These are phyloP conservation scores for Zaprionus inermis DNA, from an alignment of 1,140 invertebrate genomes.

Conservation along the genomic window DNA sequence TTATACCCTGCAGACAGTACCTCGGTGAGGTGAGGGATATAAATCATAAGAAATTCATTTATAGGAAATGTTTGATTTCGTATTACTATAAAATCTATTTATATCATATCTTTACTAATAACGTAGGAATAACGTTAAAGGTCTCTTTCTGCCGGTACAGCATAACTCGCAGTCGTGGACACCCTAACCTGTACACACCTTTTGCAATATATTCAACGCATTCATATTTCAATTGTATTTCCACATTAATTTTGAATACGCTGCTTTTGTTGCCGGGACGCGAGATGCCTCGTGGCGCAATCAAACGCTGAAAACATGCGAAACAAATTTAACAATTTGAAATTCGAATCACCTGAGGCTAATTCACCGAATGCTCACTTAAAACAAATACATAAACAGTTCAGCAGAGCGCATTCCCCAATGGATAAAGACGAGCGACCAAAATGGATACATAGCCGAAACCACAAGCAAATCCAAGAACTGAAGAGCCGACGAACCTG, in stretches of 20 bases:
- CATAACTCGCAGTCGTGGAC: background rate
- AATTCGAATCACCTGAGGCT: slow-evolving; percentile 66
- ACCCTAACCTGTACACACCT: background rate
- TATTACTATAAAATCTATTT: too few species aligned
- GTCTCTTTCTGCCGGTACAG: background rate
- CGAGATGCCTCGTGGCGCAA: slow-evolving; percentile 8
- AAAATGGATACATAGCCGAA: background rate
- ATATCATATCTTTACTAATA: too few species aligned
- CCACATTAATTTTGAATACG: slow-evolving; percentile 14
- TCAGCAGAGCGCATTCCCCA: slow-evolving; percentile 64
- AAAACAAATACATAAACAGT: slow-evolving; percentile 65
- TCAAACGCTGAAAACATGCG: slow-evolving; percentile 35
- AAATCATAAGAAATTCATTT: background rate
- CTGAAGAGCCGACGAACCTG: slow-evolving; percentile 44
- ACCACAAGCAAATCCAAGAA: background rate
- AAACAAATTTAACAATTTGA: slow-evolving; percentile 53
- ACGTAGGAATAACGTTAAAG: background rate
- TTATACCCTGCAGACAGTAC: slow-evolving; percentile 8
- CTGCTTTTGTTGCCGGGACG: background rate
- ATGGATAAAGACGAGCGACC: slow-evolving; percentile 35
- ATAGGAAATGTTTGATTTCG: too few species aligned
- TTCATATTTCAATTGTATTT: slow-evolving; percentile 19
- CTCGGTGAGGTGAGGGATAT: background rate
- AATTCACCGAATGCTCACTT: slow-evolving; percentile 70
- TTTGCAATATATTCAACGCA: background rate